phyloP scores from a whole-genome alignment of 2,888 invertebrate species.

The Desoria tigrina region DNA sequence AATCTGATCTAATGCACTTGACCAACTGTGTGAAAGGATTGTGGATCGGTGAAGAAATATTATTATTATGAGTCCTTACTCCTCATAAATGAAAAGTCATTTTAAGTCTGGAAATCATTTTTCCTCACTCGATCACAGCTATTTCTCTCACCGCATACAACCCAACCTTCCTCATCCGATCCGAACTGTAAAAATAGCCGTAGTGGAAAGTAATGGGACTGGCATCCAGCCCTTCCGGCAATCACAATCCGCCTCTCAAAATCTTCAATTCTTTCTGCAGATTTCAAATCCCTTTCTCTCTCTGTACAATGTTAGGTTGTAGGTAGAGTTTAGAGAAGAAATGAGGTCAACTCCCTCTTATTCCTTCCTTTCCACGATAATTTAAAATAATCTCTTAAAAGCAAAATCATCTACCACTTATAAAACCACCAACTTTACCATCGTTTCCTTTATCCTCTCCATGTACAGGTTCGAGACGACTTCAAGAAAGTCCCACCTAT shows the following conservation, averaged over 20 bases:
- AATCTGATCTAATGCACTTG: neutral
- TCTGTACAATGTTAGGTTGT: too few relatives aligned
- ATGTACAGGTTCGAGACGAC: slow-evolving; percentile 54
- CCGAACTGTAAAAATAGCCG: neutral
- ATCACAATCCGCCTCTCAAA: neutral
- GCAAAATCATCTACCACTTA: too few relatives aligned
- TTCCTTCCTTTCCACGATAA: neutral
- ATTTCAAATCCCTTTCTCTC: neutral
- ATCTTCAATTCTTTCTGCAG: neutral
- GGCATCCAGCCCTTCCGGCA: slow-evolving; percentile 2
- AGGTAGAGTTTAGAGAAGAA: too few relatives aligned
- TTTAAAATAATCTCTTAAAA: slow-evolving; percentile 8
- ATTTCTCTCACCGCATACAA: too few relatives aligned
- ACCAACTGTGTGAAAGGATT: neutral
- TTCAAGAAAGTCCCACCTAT: slow-evolving; percentile 53
- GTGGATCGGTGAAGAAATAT: too few relatives aligned
- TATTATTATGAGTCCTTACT: too few relatives aligned
- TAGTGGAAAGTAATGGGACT: neutral
- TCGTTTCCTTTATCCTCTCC: too few relatives aligned
- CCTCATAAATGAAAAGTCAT: slow-evolving; percentile 8
- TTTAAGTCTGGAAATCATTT: neutral
- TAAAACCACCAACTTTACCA: neutral
- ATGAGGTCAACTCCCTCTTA: too few relatives aligned
- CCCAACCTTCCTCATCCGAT: too few relatives aligned
- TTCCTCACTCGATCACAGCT: too few relatives aligned